Base-by-base conservation (phyloP, 1,140 invertebrate genomes). In the Anthonomus grandis region DNA sequence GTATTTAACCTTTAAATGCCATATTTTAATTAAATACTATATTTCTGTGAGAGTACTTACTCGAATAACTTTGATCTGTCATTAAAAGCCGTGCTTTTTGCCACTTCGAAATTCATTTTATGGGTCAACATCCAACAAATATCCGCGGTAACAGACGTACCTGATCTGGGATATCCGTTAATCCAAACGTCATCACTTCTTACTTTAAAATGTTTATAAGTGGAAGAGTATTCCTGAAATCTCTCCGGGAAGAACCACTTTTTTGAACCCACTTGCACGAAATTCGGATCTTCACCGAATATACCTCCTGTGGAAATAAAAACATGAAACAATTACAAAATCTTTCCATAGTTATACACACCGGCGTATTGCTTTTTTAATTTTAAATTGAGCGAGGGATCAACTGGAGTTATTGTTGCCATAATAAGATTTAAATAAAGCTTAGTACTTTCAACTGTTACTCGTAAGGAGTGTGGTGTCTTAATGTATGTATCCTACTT, bases 91-190 rank as follows among this genome's bases (percentile, higher is more conserved):
- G 37, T 5, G 17, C 13, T 38, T 38, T 38, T 38, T 5, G 37
- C 37, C 10, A 4, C 12, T 19, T 4, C 39, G 22, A 42, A 42
- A 19, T 42, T 21, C 3, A 42, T 4, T 4, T 19, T 12, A 42
- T 42, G 39, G 22, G 39, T 42, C 12, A 42, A 42, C 5, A 42
- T 13, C 39, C 39, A 42, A 19, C 39, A 42, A 4, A 42, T 42
- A 18, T 42, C 39, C 5, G 39, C 39, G 5, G 39, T 42, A 19
- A 42, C 39, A 4, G 39, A 42, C 12, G 39, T 42, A 84, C 86
- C 86, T 70, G 87, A 90, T 73, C 89, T 79, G 2, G 89, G 88
- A 71, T 84, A 88, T 1, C 86, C 86, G 4, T 82, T 65, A 6
- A 92, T 79, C 76, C 86, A 90, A 0, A 83, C 76, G 65, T 91